phyloP scores from a whole-genome alignment of 2,113 vertebrate genomes.

The Salvelinus alpinus region DNA sequence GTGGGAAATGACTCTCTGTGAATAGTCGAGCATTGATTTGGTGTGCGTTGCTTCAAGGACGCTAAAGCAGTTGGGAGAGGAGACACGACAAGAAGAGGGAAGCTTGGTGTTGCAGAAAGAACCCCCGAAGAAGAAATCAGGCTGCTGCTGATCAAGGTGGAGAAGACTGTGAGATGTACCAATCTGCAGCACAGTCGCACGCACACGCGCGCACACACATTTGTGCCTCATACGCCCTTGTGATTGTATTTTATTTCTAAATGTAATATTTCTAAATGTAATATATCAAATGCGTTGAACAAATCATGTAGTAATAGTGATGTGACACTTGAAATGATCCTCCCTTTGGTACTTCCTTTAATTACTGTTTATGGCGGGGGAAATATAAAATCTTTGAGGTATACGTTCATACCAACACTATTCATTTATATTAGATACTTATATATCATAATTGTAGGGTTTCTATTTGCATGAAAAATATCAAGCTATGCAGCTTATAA shows the following conservation, averaged over 20 bases:
- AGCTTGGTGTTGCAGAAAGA: constrained; percentile 55
- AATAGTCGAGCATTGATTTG: neutral
- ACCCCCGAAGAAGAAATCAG: constrained; percentile 60
- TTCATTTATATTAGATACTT: no score
- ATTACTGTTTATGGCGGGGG: no score
- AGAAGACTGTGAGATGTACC: no score
- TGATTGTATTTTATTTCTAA: neutral
- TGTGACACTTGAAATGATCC: no score
- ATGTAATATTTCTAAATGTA: neutral
- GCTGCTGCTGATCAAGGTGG: constrained; percentile 78
- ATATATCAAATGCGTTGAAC: neutral
- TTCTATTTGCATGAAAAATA: neutral
- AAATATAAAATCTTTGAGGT: no score
- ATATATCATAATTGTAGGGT: neutral
- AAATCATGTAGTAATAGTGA: no score
- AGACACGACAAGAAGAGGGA: constrained; percentile 43
- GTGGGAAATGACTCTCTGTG: neutral
- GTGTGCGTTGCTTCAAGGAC: constrained; percentile 68
- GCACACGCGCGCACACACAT: neutral
- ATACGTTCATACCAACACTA: no score
- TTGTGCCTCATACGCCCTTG: neutral
- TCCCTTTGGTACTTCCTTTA: no score
- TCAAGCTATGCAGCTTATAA: neutral
- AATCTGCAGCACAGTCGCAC: no score
- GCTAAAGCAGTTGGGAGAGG: constrained; percentile 72